Conservation (phyloP, 1,140 invertebrate genomes). For the Mamestra configurata region DNA sequence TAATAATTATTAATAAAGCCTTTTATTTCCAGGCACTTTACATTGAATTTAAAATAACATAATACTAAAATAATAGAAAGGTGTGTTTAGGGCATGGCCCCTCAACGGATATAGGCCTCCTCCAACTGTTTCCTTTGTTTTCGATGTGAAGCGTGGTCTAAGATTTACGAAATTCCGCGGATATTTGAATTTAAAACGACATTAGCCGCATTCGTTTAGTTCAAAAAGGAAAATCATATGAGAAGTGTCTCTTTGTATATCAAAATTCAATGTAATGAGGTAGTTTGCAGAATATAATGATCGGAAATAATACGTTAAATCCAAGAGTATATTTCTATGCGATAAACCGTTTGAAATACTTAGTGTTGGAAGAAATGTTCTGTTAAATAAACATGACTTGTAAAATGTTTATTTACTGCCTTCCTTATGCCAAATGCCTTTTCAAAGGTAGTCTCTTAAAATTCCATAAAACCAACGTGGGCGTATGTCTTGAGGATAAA, state of each 20-base stretch:
- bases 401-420: constrained; percentile 40
- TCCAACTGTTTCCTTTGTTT: too few species aligned
- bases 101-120: too few species aligned
- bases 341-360: constrained; percentile 25
- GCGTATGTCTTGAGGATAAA: constrained; percentile 74
- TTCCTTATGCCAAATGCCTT: constrained; percentile 45
- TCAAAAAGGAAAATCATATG: constrained; percentile 15
- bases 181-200: too few species aligned
- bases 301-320: constrained; percentile 33
- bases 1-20: too few species aligned
- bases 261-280: constrained; percentile 36
- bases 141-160: too few species aligned
- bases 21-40: too few species aligned
- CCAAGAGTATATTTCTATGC: constrained; percentile 14
- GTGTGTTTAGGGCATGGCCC: too few species aligned
- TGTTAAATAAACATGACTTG: constrained; percentile 44
- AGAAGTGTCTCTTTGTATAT: constrained; percentile 26
- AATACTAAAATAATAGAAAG: too few species aligned
- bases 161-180: too few species aligned
- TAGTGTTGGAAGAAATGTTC: constrained; percentile 13
- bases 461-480: constrained; percentile 75
- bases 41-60: too few species aligned
- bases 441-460: constrained; percentile 73
- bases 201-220: constrained; percentile 5
- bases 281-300: constrained; percentile 41